These are phyloP conservation scores for Eristalinus aeneus DNA, from an alignment of 2,888 invertebrate genomes.

Conservation along the genomic window DNA sequence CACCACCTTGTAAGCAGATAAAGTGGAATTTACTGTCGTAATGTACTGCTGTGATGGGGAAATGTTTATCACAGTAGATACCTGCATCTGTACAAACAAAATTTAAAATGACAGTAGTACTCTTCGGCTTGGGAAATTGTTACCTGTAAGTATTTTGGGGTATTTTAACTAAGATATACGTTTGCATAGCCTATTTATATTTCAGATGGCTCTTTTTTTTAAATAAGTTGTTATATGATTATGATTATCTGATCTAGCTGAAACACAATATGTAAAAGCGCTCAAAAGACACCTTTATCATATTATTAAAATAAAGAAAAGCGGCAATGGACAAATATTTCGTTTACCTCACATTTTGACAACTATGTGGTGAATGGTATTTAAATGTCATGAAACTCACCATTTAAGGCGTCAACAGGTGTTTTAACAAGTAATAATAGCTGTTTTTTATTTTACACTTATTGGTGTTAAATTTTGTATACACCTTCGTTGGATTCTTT, in stretches of 20 bases:
- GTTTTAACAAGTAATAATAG: no score
- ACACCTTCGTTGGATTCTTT: no score
- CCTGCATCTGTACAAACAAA: slow-evolving; percentile 42
- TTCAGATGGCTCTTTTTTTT: no score
- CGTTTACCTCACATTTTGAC: slow-evolving; percentile 37
- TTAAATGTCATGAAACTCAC: slow-evolving; percentile 46
- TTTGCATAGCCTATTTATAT: no score
- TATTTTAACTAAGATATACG: background rate
- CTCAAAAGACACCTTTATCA: no score
- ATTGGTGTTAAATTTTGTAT: no score
- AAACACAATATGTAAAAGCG: no score
- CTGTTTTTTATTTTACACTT: no score
- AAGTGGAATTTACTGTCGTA: slow-evolving; percentile 64
- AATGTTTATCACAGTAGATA: slow-evolving; percentile 49
- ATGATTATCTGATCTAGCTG: no score
- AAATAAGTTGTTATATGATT: no score
- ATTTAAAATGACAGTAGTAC: slow-evolving; percentile 23
- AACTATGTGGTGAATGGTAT: slow-evolving; percentile 46
- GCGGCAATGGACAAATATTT: background rate
- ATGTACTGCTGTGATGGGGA: slow-evolving; percentile 56
- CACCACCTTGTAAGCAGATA: slow-evolving; percentile 52
- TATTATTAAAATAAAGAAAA: no score
- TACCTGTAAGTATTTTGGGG: background rate
- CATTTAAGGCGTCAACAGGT: slow-evolving; percentile 30
- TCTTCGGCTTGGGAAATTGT: slow-evolving; percentile 10